Evolutionary conservation across 1,140 invertebrate species (phyloP).

Genomic region (Leptinotarsa defecta): DNA sequence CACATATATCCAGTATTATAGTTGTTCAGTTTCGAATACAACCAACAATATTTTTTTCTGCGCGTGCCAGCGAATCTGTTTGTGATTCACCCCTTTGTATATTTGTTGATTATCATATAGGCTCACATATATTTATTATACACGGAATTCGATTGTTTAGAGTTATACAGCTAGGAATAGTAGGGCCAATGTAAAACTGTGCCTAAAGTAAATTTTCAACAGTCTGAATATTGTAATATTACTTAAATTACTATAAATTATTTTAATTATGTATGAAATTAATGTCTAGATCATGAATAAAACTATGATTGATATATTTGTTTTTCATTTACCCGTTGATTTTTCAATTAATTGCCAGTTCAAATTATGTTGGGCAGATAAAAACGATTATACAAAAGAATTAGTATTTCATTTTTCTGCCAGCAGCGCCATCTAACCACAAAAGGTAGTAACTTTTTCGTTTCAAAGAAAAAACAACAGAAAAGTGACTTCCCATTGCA

Average conservation of each 20-base stretch:
- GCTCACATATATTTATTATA: not conserved
- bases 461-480: too few species aligned
- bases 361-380: not conserved
- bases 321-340: not conserved
- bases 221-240: constrained; percentile 17
- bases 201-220: constrained; percentile 18
- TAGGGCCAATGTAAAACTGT: constrained; percentile 16
- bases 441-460: too few species aligned
- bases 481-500: too few species aligned
- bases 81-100: too few species aligned
- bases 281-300: constrained; percentile 11
- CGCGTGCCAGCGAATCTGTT: too few species aligned
- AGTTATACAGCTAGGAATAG: not conserved
- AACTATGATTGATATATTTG: constrained; percentile 20
- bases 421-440: too few species aligned
- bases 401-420: too few species aligned
- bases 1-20: too few species aligned
- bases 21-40: too few species aligned
- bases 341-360: not conserved
- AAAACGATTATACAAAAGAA: too few species aligned
- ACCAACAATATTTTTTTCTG: too few species aligned
- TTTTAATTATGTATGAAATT: constrained; percentile 18
- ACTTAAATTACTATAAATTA: constrained; percentile 14
- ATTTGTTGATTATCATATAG: too few species aligned
- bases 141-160: not conserved